Evolutionary conservation across 2,113 vertebrate genomes (phyloP).

Genomic region (western clawed frog (Xenopus tropicalis)): UCB_Xtro_10.0 CM004447.2:105099001-105099500

Average conservation of each 20-base stretch:
- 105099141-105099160: too few relatives aligned
- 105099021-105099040: too few relatives aligned
- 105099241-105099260: not conserved
- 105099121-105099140: too few relatives aligned
- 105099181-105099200: too few relatives aligned
- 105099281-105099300: not conserved
- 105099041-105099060: too few relatives aligned
- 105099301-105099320: conserved; percentile 5
- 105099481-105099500: conserved; percentile 24
- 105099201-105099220: not conserved
- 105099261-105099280: conserved; percentile 9
- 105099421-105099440: conserved; percentile 38
- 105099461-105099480: conserved; percentile 42
- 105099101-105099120: too few relatives aligned
- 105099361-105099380: conserved; percentile 38
- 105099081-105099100: too few relatives aligned
- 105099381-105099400: conserved; percentile 32
- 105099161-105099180: too few relatives aligned
- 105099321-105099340: conserved; percentile 38
- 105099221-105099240: not conserved
- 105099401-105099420: conserved; percentile 41
- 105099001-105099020: too few relatives aligned
- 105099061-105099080: too few relatives aligned
- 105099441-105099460: conserved; percentile 36
- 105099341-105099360: conserved; percentile 39